A percentile compares a stretch with the other conserved stretches of the same genome.
Conservation (phyloP, 2,113 vertebrate genomes). For the Malurus alboscapulatus region DNA sequence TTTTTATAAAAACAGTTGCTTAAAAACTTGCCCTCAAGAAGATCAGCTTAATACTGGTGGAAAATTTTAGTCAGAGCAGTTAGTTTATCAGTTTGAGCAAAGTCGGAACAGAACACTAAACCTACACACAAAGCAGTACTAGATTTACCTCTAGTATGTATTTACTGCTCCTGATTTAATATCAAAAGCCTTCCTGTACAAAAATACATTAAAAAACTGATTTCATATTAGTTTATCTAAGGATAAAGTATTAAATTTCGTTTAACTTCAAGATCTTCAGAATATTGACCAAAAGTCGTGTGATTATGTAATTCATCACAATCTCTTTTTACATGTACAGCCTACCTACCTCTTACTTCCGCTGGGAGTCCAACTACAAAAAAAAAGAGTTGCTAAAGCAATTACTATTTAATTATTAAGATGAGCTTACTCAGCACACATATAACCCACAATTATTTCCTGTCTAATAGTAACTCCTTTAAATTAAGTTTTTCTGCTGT, state of each 20-base stretch:
- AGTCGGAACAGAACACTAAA: not conserved
- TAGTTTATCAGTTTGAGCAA: not conserved
- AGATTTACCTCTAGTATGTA: not conserved
- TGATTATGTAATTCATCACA: not conserved
- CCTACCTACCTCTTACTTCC: not conserved
- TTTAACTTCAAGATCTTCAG: not conserved
- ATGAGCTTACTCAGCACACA: not conserved
- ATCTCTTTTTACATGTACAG: not conserved
- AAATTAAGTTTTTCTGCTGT: not conserved
- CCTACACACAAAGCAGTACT: not conserved
- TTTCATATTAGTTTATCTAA: not conserved
- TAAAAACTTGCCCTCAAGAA: not conserved
- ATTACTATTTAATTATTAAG: not conserved
- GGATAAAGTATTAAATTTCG: not conserved
- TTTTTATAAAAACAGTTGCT: not conserved
- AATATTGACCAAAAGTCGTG: not conserved
- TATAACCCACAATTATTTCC: not conserved
- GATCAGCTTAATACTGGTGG: not conserved
- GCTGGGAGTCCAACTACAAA: not conserved
- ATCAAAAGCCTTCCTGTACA: not conserved
- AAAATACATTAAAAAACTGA: rapidly evolving
- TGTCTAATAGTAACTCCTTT: not conserved
- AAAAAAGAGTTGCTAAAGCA: not conserved
- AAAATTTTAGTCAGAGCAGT: slow-evolving; percentile 22
- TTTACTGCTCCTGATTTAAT: not conserved